Base-by-base conservation (phyloP, 2,113 vertebrate species). In the Cinclus cinclus region DNA sequence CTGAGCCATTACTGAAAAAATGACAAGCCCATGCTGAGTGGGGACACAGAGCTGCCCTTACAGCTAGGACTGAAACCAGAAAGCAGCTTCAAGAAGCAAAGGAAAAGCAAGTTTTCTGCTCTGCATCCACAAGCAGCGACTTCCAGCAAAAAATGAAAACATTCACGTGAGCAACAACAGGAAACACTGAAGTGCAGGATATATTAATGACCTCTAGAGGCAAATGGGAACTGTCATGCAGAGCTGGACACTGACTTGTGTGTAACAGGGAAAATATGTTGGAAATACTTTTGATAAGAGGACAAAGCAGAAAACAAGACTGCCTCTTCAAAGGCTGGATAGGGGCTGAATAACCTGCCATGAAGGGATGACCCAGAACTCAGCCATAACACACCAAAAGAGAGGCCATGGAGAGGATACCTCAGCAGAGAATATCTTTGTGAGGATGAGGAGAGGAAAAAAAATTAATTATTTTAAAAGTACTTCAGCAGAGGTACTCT, bases 1-100 rank as follows among this genome's bases (percentile, higher is more conserved):
- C 16, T 0, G 0, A 65, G 19, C 4, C 21, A 37, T 42, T 2
- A 0, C 21, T 58, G 15, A 39, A 62, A 37, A 86, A 83, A 63
- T 3, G 3, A 19, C 20, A 39, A 17, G 19, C 44, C 31, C 2
- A 1, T 2, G 1, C 11, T 9, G 27, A 52, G 27, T 60, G 24
- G 30, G 46, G 14, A 21, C 27, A 47, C 1, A 1, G 56, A 92
- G 53, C 33, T 73, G 35, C 35, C 44, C 58, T 35, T 63, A 20
- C 28, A 85, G 25, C 25, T 47, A 76, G 27, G 23, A 47, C 30
- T 50, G 53, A 42, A 71, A 68, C 2, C 3, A 2, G 35, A 55
- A 6, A 83, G 44, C 42, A 73, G 12, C 49, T 76, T 18, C 44
- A 69, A 37, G 31, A 41, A 83, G 18, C 1, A 2, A 73, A 78